Base-by-base conservation (phyloP, 2,113 vertebrate species). In the Plecturocebus donacophilus region DNA sequence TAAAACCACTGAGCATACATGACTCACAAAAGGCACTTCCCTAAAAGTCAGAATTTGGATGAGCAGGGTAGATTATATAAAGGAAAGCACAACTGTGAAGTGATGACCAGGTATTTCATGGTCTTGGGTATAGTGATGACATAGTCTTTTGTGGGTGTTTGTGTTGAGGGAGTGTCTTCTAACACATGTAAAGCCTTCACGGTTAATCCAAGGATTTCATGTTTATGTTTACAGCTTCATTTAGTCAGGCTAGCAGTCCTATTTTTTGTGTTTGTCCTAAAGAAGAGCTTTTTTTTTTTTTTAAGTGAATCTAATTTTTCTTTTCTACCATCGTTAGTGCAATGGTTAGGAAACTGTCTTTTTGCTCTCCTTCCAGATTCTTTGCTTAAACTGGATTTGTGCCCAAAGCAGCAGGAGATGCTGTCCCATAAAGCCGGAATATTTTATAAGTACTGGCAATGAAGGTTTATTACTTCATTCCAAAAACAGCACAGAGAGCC, bases 21-120 rank as follows among this genome's bases (percentile, higher is more conserved):
- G 97, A 95, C 95, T 98, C 98, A 96, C 71, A 95, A 87, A 98
- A 98, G 92, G 21, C 91, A 86, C 82, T 97, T 98, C 88, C 82
- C 79, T 96, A 95, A 97, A 89, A 97, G 94, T 94, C 93, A 97
- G 97, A 96, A 84, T 97, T 95, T 47, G 87, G 87, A 92, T 87
- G 94, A 95, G 49, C 58, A 35, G 2, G 77, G 23, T 86, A 54
- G 95, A 58, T 25, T 25, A 30, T 30, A 19, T 25, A 42, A 87
- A 90, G 87, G 16, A 94, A 97, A 97, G 88, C 87, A 54, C 58
- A 56, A 84, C 73, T 61, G 66, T 45, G 61, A 56, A 76, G 54
- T 49, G 94, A 77, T 38, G 54, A 64, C 47, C 86, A 94, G 52
- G 71, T 32, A 42, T 82, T 87, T 77, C 10, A 30, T 20, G 27